Base-by-base conservation (phyloP, 2,113 vertebrate species). In the Axis porcinus region DNA sequence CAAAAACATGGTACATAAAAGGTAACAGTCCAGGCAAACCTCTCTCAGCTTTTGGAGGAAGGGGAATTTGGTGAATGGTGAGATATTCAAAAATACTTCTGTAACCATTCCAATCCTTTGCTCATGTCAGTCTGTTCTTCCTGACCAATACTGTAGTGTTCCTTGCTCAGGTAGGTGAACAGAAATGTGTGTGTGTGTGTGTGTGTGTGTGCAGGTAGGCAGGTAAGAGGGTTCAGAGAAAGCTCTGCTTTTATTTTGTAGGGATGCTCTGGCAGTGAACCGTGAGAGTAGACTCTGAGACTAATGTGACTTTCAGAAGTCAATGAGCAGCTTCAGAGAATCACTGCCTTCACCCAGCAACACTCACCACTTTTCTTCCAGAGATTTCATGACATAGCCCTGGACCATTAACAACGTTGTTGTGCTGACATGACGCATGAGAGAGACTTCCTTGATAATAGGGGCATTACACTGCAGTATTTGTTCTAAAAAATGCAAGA, bases 331-430 rank as follows among this genome's bases (percentile, higher is more conserved):
- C 67, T 70, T 25, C 25, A 19, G 60, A 64, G 57, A 54, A 50
- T 2, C 2, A 4, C 8, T 9, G 3, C 15, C 45, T 88, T 55
- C 25, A 17, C 28, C 0, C 17, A 21, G 4, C 19, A 21, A 43
- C 76, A 79, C 98, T 99, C 55, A 98, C 98, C 98, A 99, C 95
- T 7, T 86, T n/a, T 98, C 97, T 91, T 98, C 97, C 95, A 99
- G 55, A 76, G 81, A 67, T 64, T 96, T 98, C 93, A 98, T 88
- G 43, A 99, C 88, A 3, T n/a, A 84, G 57, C 52, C 1, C 85
- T 99, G 98, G 43, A 98, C 97, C 13, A 43, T 47, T 13, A 98
- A n/a, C 94, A 99, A 6, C 6, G 97, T 89, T 27, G 64, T 17
- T 7, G 87, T 36, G 45, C 52, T 94, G 45, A 98, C 62, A 1